Percentiles rank a stretch among this genome's conserved stretches.
phyloP scores from a whole-genome alignment of 2,888 invertebrate species.

The Drosophila lutescens region DNA sequence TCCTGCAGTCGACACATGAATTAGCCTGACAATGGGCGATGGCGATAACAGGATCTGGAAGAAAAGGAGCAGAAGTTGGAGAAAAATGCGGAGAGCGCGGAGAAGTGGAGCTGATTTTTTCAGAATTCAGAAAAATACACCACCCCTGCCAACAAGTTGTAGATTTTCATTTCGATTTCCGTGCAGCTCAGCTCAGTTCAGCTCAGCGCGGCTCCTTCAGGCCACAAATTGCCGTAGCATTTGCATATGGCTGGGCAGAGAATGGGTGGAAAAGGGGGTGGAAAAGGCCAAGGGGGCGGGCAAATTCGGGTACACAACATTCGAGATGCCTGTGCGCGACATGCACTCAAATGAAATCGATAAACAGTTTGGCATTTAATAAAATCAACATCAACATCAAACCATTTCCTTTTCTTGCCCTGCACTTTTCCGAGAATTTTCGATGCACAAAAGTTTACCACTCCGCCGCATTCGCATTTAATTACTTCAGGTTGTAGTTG shows the following conservation, averaged over 20 bases:
- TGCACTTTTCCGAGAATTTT: background rate
- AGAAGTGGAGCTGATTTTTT: slow-evolving; percentile 20
- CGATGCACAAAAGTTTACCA: slow-evolving; percentile 15
- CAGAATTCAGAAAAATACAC: slow-evolving; percentile 2
- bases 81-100: background rate
- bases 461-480: slow-evolving; percentile 11
- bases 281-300: background rate
- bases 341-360: slow-evolving; percentile 59
- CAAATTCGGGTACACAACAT: slow-evolving; percentile 2
- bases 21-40: slow-evolving; percentile 70
- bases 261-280: background rate
- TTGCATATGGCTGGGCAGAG: slow-evolving; percentile 52
- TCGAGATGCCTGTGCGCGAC: slow-evolving; percentile 55
- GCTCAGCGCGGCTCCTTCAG: slow-evolving; percentile 27
- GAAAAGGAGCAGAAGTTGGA: slow-evolving; percentile 3
- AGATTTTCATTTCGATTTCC: slow-evolving; percentile 74
- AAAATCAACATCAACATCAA: slow-evolving; percentile 44
- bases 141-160: slow-evolving; percentile 64
- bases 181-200: slow-evolving; percentile 33
- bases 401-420: slow-evolving; percentile 8
- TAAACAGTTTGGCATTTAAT: slow-evolving; percentile 57
- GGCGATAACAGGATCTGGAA: slow-evolving; percentile 21
- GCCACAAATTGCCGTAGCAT: slow-evolving; percentile 52
- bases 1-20: slow-evolving; percentile 78
- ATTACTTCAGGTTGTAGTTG: slow-evolving; percentile 15